phyloP scores from a whole-genome alignment of 2,888 invertebrate genomes.

The Xestoiulus laeticollis region DNA sequence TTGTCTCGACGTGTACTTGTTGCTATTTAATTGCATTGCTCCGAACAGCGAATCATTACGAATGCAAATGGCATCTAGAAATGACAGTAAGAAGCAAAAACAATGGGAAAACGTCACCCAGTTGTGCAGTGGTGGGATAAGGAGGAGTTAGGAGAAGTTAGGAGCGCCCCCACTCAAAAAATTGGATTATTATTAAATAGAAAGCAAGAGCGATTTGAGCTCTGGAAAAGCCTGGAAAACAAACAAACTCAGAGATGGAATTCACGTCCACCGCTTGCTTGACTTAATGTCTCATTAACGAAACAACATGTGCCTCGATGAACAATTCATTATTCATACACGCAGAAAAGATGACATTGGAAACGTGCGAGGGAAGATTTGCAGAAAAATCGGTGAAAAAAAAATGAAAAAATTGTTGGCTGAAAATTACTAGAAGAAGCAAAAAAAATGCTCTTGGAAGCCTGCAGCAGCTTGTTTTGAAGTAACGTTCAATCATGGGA shows the following conservation, averaged over 20 bases:
- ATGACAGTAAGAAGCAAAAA: conserved; percentile 5
- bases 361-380: conserved; percentile 15
- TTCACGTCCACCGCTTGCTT: conserved; percentile 10
- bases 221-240: neutral
- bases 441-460: neutral
- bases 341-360: conserved; percentile 3
- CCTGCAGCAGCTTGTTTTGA: neutral
- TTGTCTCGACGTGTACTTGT: neutral
- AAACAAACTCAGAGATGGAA: conserved; percentile 21
- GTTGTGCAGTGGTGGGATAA: neutral
- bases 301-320: conserved; percentile 19
- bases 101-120: neutral
- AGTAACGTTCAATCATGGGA: conserved; percentile 20
- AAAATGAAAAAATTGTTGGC: neutral
- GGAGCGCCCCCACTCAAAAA: neutral
- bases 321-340: conserved; percentile 23
- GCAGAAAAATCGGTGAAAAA: conserved; percentile 1
- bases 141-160: neutral
- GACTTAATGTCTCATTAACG: conserved; percentile 21
- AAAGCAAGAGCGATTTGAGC: conserved; percentile 19
- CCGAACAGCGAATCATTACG: conserved; percentile 7
- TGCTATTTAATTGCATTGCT: conserved; percentile 14
- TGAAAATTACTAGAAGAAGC: neutral
- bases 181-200: conserved; percentile 24
- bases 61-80: conserved; percentile 12